Percentiles rank a stretch among this genome's conserved stretches.
These are phyloP conservation scores for Drosophila bocqueti DNA, from an alignment of 1,140 invertebrate genomes.

Conservation along the genomic window DNA sequence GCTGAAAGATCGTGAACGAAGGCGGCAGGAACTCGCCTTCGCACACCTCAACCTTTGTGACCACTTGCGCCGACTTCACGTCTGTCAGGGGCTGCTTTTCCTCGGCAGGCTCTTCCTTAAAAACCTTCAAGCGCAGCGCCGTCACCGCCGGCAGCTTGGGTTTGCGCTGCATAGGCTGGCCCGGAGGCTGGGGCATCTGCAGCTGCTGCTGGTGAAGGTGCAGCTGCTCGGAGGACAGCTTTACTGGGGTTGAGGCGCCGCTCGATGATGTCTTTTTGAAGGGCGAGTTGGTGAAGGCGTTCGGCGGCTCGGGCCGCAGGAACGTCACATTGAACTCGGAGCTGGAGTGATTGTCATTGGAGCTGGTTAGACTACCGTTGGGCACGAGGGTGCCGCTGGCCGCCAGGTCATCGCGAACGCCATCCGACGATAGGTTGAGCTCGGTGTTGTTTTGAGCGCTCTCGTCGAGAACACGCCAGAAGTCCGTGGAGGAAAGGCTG, in stretches of 20 bases:
- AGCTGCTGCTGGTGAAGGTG: conserved; percentile 36
- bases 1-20: conserved; percentile 69
- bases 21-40: conserved; percentile 61
- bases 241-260: conserved; percentile 37
- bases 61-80: conserved; percentile 8
- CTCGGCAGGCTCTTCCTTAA: conserved; percentile 66
- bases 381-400: conserved; percentile 28
- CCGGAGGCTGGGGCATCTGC: conserved; percentile 29
- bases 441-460: conserved; percentile 78
- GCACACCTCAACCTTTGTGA: conserved; percentile 63
- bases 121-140: conserved; percentile 65
- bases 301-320: conserved; percentile 68
- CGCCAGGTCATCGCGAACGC: conserved; percentile 53
- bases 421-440: conserved; percentile 61
- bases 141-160: conserved; percentile 59
- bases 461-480: conserved; percentile 81
- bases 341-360: conserved; percentile 59
- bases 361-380: conserved; percentile 12
- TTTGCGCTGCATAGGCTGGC: conserved; percentile 56
- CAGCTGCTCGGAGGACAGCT: conserved; percentile 56
- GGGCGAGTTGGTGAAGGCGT: conserved; percentile 72
- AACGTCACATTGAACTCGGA: conserved; percentile 72
- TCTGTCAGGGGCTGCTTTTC: conserved; percentile 27
- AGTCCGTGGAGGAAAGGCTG: conserved; percentile 79
- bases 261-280: conserved; percentile 62